phyloP scores from a whole-genome alignment of 2,797 vertebrate species.

The Acanthurus leucopareius region DNA sequence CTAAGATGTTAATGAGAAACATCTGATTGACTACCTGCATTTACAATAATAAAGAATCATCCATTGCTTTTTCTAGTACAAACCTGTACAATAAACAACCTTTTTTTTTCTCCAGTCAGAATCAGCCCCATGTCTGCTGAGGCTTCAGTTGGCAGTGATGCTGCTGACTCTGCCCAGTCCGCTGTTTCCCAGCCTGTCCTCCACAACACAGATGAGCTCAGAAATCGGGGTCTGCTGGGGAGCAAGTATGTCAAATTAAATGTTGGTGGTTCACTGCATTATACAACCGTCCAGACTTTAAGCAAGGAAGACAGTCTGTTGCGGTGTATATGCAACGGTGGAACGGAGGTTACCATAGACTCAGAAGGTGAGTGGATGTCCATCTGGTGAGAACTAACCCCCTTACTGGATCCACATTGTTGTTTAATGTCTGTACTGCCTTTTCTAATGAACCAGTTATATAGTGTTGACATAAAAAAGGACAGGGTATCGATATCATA shows the following conservation, averaged over 20 bases:
- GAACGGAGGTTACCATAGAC: conserved; percentile 88
- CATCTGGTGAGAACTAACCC: not conserved
- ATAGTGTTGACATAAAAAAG: no score
- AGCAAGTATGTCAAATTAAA: conserved; percentile 94
- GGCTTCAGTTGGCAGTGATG: conserved; percentile 84
- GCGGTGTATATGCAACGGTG: conserved; percentile 90
- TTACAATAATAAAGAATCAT: not conserved
- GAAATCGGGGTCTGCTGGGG: conserved; percentile 79
- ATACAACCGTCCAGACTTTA: conserved; percentile 92
- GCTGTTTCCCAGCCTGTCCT: conserved; percentile 66
- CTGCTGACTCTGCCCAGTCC: conserved; percentile 74
- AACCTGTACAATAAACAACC: not conserved
- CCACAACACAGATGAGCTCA: conserved; percentile 73
- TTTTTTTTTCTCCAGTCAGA: conserved; percentile 55
- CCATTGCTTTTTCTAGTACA: not conserved
- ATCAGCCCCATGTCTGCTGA: conserved; percentile 87
- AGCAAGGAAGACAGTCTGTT: conserved; percentile 91
- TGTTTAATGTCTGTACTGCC: not conserved
- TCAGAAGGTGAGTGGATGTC: conserved; percentile 83
- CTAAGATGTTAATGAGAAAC: not conserved
- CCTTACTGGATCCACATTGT: not conserved
- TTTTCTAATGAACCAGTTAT: no score
- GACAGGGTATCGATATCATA: no score
- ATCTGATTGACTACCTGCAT: not conserved
- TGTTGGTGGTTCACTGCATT: conserved; percentile 92